These are phyloP conservation scores for Phaedon cochleariae DNA, from an alignment of 2,888 invertebrate species.

Conservation along the genomic window DNA sequence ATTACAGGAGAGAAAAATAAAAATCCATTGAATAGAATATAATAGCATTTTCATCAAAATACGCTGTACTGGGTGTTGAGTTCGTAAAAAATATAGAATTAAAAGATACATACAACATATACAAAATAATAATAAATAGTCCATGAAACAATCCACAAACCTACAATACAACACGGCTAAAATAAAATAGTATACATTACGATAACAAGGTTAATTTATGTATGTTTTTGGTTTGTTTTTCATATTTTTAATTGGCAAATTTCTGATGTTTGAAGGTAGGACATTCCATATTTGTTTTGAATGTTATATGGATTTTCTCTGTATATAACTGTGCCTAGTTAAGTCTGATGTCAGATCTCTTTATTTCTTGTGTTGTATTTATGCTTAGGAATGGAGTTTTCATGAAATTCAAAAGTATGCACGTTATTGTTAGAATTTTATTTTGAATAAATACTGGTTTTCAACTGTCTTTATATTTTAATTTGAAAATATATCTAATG, in stretches of 20 bases:
- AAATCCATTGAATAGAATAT: too few species aligned
- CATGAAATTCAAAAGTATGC: too few species aligned
- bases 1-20: too few species aligned
- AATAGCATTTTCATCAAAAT: too few species aligned
- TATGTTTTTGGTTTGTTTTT: background rate
- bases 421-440: too few species aligned
- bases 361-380: too few species aligned
- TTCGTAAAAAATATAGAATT: background rate
- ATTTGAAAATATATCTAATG: too few species aligned
- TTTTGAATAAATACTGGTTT: too few species aligned
- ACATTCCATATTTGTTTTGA: conserved; percentile 1
- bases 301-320: background rate
- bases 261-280: background rate
- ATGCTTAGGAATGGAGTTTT: too few species aligned
- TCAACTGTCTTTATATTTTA: too few species aligned
- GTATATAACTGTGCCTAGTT: too few species aligned
- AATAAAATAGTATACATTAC: background rate
- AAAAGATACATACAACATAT: background rate
- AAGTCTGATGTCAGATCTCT: too few species aligned
- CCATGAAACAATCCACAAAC: background rate
- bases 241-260: background rate
- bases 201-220: background rate
- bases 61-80: background rate
- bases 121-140: background rate
- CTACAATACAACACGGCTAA: background rate